Evolutionary conservation across 2,797 vertebrate species (phyloP).

Genomic region (Bovichtus variegatus): DNA sequence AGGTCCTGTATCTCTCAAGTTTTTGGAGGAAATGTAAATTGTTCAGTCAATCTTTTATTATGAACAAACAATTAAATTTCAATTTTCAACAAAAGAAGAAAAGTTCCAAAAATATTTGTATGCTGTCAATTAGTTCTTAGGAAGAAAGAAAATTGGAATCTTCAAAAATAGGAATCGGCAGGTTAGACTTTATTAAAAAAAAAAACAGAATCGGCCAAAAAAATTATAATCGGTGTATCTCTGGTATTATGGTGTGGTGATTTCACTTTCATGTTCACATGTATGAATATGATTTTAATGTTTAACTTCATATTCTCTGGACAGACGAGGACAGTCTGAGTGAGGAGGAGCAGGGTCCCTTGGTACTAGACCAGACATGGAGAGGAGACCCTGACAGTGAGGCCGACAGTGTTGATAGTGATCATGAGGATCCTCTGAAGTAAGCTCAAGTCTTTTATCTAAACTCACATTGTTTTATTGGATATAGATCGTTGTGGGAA

Average conservation of each 20-base stretch:
- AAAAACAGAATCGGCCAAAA: no score
- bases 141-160: no score
- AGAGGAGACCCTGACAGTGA: constrained; percentile 98
- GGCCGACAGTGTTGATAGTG: constrained; percentile 96
- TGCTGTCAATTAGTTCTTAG: no score
- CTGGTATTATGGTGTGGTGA: neutral
- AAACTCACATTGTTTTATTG: neutral
- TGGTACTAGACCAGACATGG: constrained; percentile 96
- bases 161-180: no score
- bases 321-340: constrained; percentile 97
- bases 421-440: constrained; percentile 98
- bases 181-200: no score
- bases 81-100: no score
- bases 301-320: neutral
- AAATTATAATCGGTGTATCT: no score
- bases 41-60: no score
- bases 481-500: neutral
- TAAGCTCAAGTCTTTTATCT: constrained; percentile 67
- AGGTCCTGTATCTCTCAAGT: no score
- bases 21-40: no score
- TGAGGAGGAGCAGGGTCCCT: constrained; percentile 91
- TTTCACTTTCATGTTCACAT: neutral
- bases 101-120: no score
- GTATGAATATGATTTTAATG: neutral
- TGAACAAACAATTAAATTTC: no score